These are phyloP conservation scores for Saxidomus purpurata DNA, from an alignment of 1,140 invertebrate genomes.

Conservation along the genomic window DNA sequence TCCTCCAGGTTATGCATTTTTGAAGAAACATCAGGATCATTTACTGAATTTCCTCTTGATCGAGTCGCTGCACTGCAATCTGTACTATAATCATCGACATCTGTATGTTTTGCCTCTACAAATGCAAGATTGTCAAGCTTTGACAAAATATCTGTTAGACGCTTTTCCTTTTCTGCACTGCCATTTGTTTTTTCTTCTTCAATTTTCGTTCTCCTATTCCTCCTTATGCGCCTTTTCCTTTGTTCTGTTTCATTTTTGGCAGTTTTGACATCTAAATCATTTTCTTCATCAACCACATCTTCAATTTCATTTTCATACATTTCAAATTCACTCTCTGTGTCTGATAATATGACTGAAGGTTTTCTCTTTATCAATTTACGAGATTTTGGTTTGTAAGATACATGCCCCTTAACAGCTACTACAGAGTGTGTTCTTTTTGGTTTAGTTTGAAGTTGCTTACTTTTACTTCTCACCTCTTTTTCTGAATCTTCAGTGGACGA, in stretches of 20 bases:
- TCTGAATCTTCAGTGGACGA: background rate
- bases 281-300: background rate
- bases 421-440: background rate
- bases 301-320: slow-evolving; percentile 1
- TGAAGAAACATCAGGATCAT: background rate
- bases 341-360: background rate
- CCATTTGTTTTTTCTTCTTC: background rate
- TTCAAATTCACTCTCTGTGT: background rate
- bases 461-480: background rate
- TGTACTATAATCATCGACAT: background rate
- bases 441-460: background rate
- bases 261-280: background rate
- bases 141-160: background rate
- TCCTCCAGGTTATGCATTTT: background rate
- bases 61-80: background rate
- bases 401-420: background rate
- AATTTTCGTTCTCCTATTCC: background rate
- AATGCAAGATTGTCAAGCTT: background rate
- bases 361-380: background rate
- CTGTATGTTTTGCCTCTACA: background rate
- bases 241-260: background rate
- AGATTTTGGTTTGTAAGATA: slow-evolving; percentile 8
- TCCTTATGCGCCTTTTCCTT: background rate
- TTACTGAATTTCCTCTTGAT: background rate
- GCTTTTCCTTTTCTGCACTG: background rate